Evolutionary conservation across 2,797 vertebrate species (phyloP), one percentile per base, ranked within the genome.

Genomic region (Cyprinodon diabolis): DNA sequence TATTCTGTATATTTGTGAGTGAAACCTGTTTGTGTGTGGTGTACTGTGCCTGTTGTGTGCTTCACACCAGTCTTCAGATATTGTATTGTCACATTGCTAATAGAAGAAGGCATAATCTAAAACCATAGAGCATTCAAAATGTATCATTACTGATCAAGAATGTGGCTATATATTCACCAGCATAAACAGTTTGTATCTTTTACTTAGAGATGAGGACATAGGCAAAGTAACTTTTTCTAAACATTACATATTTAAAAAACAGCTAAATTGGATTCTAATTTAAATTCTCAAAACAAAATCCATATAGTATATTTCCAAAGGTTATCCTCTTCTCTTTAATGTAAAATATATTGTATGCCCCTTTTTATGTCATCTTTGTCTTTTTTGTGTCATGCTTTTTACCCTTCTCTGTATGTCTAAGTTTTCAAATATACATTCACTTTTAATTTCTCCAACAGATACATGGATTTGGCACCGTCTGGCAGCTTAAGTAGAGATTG

Each of bases 401-500:
- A 79, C 66, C 73, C 77, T 77, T 69, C 75, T 77, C 68, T 69
- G 35, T 80, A 71, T 81, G 49, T 80, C 76, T 76, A 48, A 58
- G 51, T 67, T 9, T 60, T 30, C 47, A 15, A 15, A 21, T 23
- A 45, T 30, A 48, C 40, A 54, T 25, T 35, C 45, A 21, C 70
- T 12, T 58, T 70, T 69, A 52, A 62, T 15, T 66, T 48, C 69
- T 43, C 68, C 43, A 68, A 40, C 56, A 55, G 57, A 67, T 69
- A 58, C 67, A 83, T 7, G 43, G 68, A 47, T 47, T 86, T 86
- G 79, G 63, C 79, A 75, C 80, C 86, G 79, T 90, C 81, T 89
- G 76, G 86, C 84, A 86, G 90, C 87, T 90, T 91, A 92, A 91
- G 84, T 74, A 81, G 74, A 92, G 87, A 91, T 91, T 92, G 89